Percentiles rank a stretch among this genome's conserved stretches.
These are phyloP conservation scores for Microctonus brassicae DNA, from an alignment of 2,888 invertebrate genomes.

Conservation along the genomic window DNA sequence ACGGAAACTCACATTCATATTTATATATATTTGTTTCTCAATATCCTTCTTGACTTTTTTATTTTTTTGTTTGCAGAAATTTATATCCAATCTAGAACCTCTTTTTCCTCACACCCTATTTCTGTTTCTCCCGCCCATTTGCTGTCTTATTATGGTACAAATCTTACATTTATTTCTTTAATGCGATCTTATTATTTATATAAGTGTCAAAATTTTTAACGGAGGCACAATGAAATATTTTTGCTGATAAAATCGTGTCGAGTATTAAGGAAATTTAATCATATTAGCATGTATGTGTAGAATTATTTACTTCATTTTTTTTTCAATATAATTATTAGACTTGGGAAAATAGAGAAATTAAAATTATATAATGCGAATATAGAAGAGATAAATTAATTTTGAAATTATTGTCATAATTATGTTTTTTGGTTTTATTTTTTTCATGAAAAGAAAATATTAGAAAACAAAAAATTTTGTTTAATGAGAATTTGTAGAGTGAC, in stretches of 20 bases:
- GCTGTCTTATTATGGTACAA: background rate
- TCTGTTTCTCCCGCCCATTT: background rate
- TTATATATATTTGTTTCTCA: background rate
- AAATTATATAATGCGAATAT: background rate
- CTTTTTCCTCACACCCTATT: background rate
- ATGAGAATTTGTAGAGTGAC: slow-evolving; percentile 7
- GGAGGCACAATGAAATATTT: no score
- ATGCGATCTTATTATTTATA: no score
- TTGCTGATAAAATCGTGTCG: no score
- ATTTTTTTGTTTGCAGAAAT: slow-evolving; percentile 17
- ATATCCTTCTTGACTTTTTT: background rate
- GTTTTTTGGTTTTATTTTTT: background rate
- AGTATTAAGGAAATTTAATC: no score
- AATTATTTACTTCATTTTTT: no score
- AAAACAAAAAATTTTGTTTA: background rate
- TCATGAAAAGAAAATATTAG: background rate
- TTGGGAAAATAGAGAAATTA: background rate
- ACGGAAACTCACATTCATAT: no score
- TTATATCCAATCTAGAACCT: slow-evolving; percentile 29
- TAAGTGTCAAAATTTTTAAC: no score
- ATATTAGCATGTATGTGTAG: no score
- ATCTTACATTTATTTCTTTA: slow-evolving; percentile 32
- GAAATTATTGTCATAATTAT: slow-evolving; percentile 19
- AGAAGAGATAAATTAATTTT: slow-evolving; percentile 4
- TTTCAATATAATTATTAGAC: no score